phyloP scores from a whole-genome alignment of 2,113 vertebrate species.

The Hippocampus guttulatus region DNA sequence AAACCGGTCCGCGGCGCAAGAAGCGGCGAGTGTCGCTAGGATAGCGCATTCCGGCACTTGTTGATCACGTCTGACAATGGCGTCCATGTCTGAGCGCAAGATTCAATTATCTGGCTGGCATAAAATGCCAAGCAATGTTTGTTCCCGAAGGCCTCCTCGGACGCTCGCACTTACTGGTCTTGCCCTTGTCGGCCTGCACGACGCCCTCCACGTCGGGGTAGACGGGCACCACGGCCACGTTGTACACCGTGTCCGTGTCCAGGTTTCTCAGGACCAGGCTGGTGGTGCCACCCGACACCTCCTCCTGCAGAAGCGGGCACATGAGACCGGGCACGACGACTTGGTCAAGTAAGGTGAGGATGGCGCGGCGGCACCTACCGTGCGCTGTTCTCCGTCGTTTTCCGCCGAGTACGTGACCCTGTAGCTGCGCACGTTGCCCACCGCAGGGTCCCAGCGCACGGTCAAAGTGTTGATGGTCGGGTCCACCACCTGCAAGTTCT shows the following conservation, averaged over 20 bases:
- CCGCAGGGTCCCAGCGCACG: constrained; percentile 85
- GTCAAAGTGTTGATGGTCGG: constrained; percentile 81
- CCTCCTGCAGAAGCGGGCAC: constrained; percentile 67
- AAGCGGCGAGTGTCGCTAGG: background rate
- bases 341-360: too few species aligned
- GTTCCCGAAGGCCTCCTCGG: background rate
- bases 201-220: constrained; percentile 86
- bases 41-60: background rate
- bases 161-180: constrained; percentile 81
- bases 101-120: constrained; percentile 10
- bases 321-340: too few species aligned
- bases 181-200: constrained; percentile 78
- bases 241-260: constrained; percentile 63
- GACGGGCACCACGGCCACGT: constrained; percentile 67
- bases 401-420: constrained; percentile 80
- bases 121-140: background rate
- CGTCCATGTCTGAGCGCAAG: background rate
- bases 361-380: constrained; percentile 62
- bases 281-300: constrained; percentile 86
- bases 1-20: too few species aligned
- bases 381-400: constrained; percentile 70
- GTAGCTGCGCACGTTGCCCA: constrained; percentile 84
- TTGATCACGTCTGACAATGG: background rate
- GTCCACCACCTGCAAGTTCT: constrained; percentile 82
- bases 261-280: constrained; percentile 64